Conservation (phyloP, 2,888 invertebrate species). For the Odontothrips loti region DNA sequence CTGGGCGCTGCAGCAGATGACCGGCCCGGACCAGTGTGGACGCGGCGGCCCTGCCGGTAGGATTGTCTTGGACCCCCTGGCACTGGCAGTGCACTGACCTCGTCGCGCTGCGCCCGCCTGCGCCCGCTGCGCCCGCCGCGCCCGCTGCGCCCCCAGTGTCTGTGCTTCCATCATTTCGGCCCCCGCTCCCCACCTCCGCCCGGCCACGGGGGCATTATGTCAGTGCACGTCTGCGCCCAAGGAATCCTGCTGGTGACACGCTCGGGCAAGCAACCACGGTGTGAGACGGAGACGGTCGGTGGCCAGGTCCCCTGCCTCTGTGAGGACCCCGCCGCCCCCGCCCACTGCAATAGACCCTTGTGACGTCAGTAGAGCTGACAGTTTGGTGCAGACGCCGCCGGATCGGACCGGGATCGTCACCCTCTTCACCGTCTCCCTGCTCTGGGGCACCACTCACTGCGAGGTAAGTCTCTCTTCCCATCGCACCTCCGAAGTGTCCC, state of each 20-base stretch:
- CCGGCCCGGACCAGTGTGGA: not conserved
- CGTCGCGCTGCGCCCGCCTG: not conserved
- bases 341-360: no score
- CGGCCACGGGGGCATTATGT: slow-evolving; percentile 1
- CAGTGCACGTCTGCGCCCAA: slow-evolving; percentile 7
- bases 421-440: no score
- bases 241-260: slow-evolving; percentile 17
- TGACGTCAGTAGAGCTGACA: no score
- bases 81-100: not conserved
- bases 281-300: not conserved
- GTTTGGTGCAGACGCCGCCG: no score
- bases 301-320: not conserved
- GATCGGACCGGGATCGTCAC: no score
- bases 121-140: not conserved
- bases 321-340: no score
- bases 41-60: slow-evolving; percentile 5
- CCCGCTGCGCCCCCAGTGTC: not conserved
- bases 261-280: not conserved
- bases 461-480: no score
- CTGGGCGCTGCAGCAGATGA: not conserved
- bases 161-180: not conserved
- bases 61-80: not conserved
- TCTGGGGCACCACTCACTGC: no score
- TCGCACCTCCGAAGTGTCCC: no score
- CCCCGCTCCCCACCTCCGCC: not conserved